Base-by-base conservation (phyloP, 2,797 vertebrate species). In the Schizopygopsis pylzovi region DNA sequence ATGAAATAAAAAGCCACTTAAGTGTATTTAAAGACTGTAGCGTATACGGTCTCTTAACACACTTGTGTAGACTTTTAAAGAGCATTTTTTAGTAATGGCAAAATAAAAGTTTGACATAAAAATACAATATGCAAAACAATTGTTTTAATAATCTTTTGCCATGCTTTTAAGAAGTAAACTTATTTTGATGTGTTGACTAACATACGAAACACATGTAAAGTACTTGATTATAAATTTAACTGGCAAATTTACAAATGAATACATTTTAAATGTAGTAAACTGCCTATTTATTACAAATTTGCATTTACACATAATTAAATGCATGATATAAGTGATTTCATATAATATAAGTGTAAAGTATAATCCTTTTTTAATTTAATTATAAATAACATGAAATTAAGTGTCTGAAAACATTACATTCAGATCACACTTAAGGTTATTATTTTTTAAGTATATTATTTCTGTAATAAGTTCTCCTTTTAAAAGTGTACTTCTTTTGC, bases 371-470 rank as follows among this genome's bases (percentile, higher is more conserved):
- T 28, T 12, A 4, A 63, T 63, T 28, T 28, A 28, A 13, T 37
- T 67, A 15, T 33, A 67, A 67, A 37, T 16, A 65, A 15, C 68
- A 13, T 72, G 12, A 5, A 45, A 25, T 72, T 25, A 25, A 72
- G 12, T 73, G 71, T 73, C 25, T 20, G 16, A 75, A 76, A 76
- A 37, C 10, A 52, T 52, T 33, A 76, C 28, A 13, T 76, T 76
- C 18, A 77, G 5, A 22, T 54, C 0, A 3, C 3, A 37, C 1
- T 47, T 4, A 13, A 47, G 11, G 33, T 33, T 33, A 22, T 37
- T 22, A 25, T 61, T 61, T 54, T 54, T 68, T 43, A n/a, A 25
- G 41, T n/a, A n/a, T 12, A 45, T 72, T 71, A 15, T 45, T 72
- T 8, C 1, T 10, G 1, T 20, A 75, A 75, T 10, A 49, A 2